phyloP scores from a whole-genome alignment of 2,888 invertebrate species.

The Eudasyphora cyanicolor region DNA sequence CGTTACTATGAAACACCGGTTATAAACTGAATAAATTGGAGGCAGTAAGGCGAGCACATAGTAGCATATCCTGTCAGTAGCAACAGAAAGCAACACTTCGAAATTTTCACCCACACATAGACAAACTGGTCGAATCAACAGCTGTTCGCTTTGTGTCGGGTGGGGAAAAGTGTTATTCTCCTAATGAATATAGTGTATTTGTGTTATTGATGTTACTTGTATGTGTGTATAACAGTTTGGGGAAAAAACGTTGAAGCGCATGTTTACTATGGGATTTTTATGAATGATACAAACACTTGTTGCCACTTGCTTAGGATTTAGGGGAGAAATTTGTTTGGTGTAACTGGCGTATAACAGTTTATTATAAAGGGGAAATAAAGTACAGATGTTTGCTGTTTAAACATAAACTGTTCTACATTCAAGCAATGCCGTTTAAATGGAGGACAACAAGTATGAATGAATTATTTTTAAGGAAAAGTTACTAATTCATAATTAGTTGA shows the following conservation, averaged over 20 bases:
- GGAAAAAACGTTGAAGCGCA: background rate
- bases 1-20: constrained; percentile 72
- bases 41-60: background rate
- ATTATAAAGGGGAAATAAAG: background rate
- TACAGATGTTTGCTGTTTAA: too few species aligned
- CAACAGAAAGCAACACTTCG: constrained; percentile 15
- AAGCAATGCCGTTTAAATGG: background rate
- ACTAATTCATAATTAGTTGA: too few species aligned
- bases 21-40: constrained; percentile 68
- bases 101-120: background rate
- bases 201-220: background rate
- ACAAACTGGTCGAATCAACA: constrained; percentile 58
- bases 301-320: constrained; percentile 65
- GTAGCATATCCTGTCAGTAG: constrained; percentile 15
- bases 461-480: too few species aligned
- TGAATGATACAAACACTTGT: constrained; percentile 76
- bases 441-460: background rate
- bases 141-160: constrained; percentile 42
- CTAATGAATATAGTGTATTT: background rate
- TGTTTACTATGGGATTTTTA: constrained; percentile 67
- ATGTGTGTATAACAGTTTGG: constrained; percentile 53
- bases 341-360: constrained; percentile 29
- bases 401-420: background rate
- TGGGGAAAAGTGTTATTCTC: constrained; percentile 31
- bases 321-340: constrained; percentile 46